A percentile compares a stretch with the other conserved stretches of the same genome.
Conservation (phyloP, 1,140 invertebrate genomes). For the Oscheius sp. region DNA sequence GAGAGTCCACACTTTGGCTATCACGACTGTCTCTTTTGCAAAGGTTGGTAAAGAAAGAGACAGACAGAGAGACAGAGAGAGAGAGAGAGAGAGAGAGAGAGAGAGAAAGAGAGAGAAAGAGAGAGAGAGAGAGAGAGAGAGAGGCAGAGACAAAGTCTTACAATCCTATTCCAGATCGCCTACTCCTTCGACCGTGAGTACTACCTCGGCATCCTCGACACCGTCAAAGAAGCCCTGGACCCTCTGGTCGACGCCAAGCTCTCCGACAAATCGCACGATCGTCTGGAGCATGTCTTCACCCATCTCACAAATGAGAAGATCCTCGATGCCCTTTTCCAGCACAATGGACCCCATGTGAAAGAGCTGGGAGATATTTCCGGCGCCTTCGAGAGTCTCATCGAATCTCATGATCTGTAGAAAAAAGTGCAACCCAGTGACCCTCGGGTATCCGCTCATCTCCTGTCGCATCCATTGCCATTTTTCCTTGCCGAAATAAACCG, state of each 20-base stretch:
- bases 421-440: neutral
- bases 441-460: no score
- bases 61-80: no score
- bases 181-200: slow-evolving; percentile 3
- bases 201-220: neutral
- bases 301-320: neutral
- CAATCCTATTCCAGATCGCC: neutral
- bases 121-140: no score
- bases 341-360: neutral
- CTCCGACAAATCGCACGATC: neutral
- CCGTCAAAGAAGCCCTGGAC: neutral
- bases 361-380: neutral
- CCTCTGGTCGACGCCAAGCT: neutral
- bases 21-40: neutral
- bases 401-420: neutral
- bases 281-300: neutral
- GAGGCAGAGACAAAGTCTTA: no score
- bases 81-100: no score
- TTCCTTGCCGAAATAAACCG: no score
- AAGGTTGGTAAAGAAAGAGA: no score
- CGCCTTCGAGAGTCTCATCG: neutral
- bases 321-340: neutral
- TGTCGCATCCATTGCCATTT: no score
- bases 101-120: no score
- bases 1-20: neutral